Percentiles rank a stretch among this genome's conserved stretches.
phyloP scores from a whole-genome alignment of 2,888 invertebrate genomes.

The Ophraella communa region DNA sequence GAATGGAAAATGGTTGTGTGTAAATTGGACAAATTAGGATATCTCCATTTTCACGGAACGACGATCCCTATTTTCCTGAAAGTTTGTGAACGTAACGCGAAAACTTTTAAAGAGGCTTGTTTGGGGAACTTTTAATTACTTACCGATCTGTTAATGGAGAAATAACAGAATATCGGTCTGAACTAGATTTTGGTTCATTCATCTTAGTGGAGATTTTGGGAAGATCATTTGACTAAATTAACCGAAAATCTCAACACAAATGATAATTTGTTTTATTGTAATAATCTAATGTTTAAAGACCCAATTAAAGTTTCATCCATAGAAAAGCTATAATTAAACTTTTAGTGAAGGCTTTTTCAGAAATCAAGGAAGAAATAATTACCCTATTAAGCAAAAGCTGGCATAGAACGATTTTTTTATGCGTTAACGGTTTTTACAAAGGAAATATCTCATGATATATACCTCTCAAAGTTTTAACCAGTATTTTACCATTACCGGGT shows the following conservation, averaged over 20 bases:
- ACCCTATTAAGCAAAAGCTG: too few species aligned
- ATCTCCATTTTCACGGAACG: neutral
- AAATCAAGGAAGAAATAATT: too few species aligned
- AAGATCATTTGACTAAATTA: too few species aligned
- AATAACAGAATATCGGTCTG: neutral
- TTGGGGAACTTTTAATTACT: neutral
- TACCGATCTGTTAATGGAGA: neutral
- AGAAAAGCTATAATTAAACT: too few species aligned
- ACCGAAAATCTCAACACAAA: too few species aligned
- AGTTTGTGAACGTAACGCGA: neutral
- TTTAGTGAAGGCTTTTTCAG: too few species aligned
- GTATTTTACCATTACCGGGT: neutral
- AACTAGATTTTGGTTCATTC: neutral
- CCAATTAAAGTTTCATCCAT: too few species aligned
- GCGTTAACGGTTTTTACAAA: too few species aligned
- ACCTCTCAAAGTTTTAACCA: neutral
- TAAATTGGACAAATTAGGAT: neutral
- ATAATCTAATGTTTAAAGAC: too few species aligned
- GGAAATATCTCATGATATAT: neutral
- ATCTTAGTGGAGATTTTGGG: neutral
- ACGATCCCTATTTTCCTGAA: neutral
- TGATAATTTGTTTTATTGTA: too few species aligned
- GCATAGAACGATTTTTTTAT: too few species aligned
- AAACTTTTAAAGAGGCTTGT: neutral
- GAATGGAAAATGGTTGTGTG: neutral